Conservation (phyloP, 2,888 invertebrate species). For the Oscheius sp. region DNA sequence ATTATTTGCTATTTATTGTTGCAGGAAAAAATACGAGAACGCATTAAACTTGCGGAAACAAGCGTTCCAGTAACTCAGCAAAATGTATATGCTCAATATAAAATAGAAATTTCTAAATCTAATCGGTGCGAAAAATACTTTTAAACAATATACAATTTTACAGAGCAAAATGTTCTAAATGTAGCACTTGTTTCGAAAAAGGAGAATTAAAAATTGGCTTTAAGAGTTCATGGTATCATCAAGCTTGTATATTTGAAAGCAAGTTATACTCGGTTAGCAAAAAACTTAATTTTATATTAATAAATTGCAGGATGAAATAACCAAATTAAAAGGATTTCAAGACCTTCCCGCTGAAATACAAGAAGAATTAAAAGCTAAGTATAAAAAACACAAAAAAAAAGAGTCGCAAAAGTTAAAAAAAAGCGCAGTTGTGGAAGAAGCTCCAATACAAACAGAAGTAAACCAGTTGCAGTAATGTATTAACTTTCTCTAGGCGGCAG, state of each 20-base stretch:
- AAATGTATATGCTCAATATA: neutral
- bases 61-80: neutral
- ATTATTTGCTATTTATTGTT: neutral
- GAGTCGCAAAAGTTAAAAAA: neutral
- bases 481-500: neutral
- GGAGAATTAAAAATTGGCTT: conserved; percentile 42
- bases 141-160: neutral
- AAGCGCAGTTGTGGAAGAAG: neutral
- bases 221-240: conserved; percentile 41
- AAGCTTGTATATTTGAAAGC: conserved; percentile 39
- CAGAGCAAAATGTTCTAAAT: conserved; percentile 55
- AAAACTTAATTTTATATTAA: neutral
- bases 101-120: conserved; percentile 1
- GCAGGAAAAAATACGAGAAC: conserved; percentile 12
- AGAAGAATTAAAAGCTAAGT: too few species aligned
- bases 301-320: neutral
- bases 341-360: neutral
- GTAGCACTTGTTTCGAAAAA: conserved; percentile 45
- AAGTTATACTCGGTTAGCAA: neutral
- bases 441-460: neutral
- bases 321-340: neutral
- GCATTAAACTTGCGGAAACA: neutral
- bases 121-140: neutral
- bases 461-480: neutral
- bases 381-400: neutral